Percentiles rank a stretch among this genome's conserved stretches.
Evolutionary conservation across 2,113 vertebrate species (phyloP).

Genomic region (Petromus typicus): DNA sequence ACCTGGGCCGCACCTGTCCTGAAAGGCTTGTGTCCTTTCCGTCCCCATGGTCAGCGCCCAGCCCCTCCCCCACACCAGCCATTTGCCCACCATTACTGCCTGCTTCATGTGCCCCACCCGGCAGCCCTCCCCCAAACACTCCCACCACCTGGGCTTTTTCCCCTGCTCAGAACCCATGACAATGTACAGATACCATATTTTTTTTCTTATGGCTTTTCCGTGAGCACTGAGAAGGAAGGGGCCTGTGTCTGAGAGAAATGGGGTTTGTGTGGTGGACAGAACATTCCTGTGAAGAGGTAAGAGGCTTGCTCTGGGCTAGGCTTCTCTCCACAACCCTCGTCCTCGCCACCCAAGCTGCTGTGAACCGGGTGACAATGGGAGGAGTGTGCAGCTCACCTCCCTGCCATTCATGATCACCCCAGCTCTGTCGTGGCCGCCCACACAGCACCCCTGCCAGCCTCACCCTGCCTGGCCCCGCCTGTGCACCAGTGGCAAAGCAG

Average conservation of each 20-base stretch:
- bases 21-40: background rate
- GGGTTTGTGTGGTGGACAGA: background rate
- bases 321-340: background rate
- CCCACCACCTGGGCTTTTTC: background rate
- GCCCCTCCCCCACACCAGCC: background rate
- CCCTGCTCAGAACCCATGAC: background rate
- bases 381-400: background rate
- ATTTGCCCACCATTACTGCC: background rate
- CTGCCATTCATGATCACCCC: background rate
- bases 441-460: constrained; percentile 31
- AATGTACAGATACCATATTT: background rate
- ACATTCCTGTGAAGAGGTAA: background rate
- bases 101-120: background rate
- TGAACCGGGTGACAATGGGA: background rate
- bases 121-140: background rate
- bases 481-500: background rate
- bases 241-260: background rate
- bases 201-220: background rate
- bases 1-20: background rate
- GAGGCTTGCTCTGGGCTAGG: background rate
- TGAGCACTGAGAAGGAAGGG: background rate
- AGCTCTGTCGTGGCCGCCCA: constrained; percentile 27
- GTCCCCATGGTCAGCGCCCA: background rate
- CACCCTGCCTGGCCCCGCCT: constrained; percentile 32
- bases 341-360: background rate